phyloP scores from a whole-genome alignment of 2,888 invertebrate genomes.

The Apodemia hepburni region DNA sequence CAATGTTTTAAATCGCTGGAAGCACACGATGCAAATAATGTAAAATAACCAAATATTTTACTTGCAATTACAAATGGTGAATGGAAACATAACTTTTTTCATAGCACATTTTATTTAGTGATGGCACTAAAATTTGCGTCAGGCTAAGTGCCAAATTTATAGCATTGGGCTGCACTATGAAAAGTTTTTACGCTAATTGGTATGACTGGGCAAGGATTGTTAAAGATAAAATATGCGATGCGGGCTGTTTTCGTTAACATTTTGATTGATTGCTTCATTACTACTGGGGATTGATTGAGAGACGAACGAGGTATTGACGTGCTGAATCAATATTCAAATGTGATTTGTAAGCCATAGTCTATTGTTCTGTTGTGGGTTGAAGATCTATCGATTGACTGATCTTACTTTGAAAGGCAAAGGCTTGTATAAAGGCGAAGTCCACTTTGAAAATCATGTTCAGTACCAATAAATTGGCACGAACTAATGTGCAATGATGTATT shows the following conservation, averaged over 20 bases:
- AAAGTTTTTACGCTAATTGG: slow-evolving; percentile 77
- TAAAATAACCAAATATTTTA: slow-evolving; percentile 40
- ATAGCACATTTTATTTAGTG: slow-evolving; percentile 69
- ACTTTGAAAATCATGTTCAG: slow-evolving; percentile 10
- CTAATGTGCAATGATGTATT: background rate
- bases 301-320: slow-evolving; percentile 29
- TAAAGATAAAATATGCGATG: slow-evolving; percentile 78
- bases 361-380: slow-evolving; percentile 13
- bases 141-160: slow-evolving; percentile 79
- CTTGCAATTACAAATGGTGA: slow-evolving; percentile 63
- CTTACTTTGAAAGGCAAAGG: slow-evolving; percentile 11
- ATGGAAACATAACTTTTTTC: slow-evolving; percentile 60
- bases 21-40: slow-evolving; percentile 4
- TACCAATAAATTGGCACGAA: background rate
- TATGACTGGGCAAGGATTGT: slow-evolving; percentile 72
- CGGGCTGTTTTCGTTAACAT: slow-evolving; percentile 74
- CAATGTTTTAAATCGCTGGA: slow-evolving; percentile 5
- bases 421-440: slow-evolving; percentile 8
- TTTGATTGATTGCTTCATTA: slow-evolving; percentile 73
- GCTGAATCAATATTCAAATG: slow-evolving; percentile 22
- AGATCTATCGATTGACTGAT: slow-evolving; percentile 17
- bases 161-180: slow-evolving; percentile 65
- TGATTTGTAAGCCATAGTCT: slow-evolving; percentile 18
- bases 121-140: slow-evolving; percentile 74
- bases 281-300: slow-evolving; percentile 45